Base-by-base conservation (phyloP, 2,888 invertebrate species). In the Ennomos fuscantarius region DNA sequence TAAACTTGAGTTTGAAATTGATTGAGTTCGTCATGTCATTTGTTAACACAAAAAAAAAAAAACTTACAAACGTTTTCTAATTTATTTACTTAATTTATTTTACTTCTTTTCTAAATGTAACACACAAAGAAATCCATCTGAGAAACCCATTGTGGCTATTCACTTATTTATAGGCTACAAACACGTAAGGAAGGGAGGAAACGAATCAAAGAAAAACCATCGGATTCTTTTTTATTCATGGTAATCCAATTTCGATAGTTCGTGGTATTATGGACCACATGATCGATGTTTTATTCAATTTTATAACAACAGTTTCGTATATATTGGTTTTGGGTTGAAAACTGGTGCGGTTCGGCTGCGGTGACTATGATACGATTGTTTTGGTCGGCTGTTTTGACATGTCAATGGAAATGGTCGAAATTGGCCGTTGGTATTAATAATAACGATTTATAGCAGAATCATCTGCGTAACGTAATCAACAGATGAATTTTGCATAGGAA, bases 271-370 rank as follows among this genome's bases (percentile, higher is more conserved):
- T 62, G 49, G 40, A 60, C 60, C 62, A 55, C 39, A 58, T 65
- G 62, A 61, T 65, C 63, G 59, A 52, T 47, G 46, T 61, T 63
- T 60, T 63, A 63, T 63, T 63, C 56, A 62, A 66, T 62, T 63
- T 62, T 57, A 39, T 52, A 56, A 62, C 48, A 60, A 54, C 60
- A 37, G 52, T 56, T 57, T 58, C 47, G 6, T 24, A 15, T 49
- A 59, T 60, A 50, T 63, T 62, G 63, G 55, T 63, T 63, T 62
- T 55, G 51, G 56, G 55, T 32, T 43, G 31, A 33, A 55, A 63
- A 34, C 53, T 53, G 55, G 40, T 65, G 65, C 54, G 67, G 63
- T 67, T 42, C 24, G 39, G 40, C 12, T 41, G 57, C 49, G 58
- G 62, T 47, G 34, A 47, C 37, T 53, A 45, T 45, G 63, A 63